These are phyloP conservation scores for Romanogobio albipinnatus DNA, from an alignment of 2,113 vertebrate species.

Conservation along the genomic window DNA sequence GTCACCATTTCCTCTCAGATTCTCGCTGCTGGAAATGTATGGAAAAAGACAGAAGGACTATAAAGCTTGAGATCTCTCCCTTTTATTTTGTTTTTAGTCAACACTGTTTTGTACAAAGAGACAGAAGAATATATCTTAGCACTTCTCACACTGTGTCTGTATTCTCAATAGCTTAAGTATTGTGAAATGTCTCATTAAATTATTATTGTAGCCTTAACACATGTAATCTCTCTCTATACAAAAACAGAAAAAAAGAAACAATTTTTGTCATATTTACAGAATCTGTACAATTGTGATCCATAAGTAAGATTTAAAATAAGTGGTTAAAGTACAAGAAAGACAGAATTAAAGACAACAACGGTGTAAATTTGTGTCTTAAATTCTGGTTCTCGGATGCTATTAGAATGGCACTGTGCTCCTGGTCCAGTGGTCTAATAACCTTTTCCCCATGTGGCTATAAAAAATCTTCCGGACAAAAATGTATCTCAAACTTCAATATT, in stretches of 20 bases:
- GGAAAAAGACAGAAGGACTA: slow-evolving; percentile 33
- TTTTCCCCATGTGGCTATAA: slow-evolving; percentile 41
- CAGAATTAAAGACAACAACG: slow-evolving; percentile 55
- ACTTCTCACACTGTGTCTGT: slow-evolving; percentile 79
- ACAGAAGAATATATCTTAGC: slow-evolving; percentile 83
- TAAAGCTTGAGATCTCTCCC: slow-evolving; percentile 67
- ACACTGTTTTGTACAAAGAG: slow-evolving; percentile 83
- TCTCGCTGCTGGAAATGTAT: neutral
- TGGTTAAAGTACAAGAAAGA: slow-evolving; percentile 58
- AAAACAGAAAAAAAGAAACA: slow-evolving; percentile 73
- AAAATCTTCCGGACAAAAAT: slow-evolving; percentile 70
- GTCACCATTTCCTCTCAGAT: slow-evolving; percentile 7
- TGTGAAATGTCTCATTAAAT: slow-evolving; percentile 78
- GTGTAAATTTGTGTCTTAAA: slow-evolving; percentile 41
- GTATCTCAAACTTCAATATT: slow-evolving; percentile 72
- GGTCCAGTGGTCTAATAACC: slow-evolving; percentile 41
- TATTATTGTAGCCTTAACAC: slow-evolving; percentile 78
- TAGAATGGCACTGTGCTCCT: slow-evolving; percentile 44
- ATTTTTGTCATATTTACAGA: slow-evolving; percentile 78
- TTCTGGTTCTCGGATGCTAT: slow-evolving; percentile 43
- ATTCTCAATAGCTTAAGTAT: slow-evolving; percentile 76
- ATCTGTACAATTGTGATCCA: slow-evolving; percentile 76
- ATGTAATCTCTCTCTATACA: slow-evolving; percentile 79
- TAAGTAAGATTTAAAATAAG: slow-evolving; percentile 67
- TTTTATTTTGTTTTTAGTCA: slow-evolving; percentile 83